Base-by-base conservation (phyloP, 2,888 invertebrate species). In the Hofmannophila pseudospretella region DNA sequence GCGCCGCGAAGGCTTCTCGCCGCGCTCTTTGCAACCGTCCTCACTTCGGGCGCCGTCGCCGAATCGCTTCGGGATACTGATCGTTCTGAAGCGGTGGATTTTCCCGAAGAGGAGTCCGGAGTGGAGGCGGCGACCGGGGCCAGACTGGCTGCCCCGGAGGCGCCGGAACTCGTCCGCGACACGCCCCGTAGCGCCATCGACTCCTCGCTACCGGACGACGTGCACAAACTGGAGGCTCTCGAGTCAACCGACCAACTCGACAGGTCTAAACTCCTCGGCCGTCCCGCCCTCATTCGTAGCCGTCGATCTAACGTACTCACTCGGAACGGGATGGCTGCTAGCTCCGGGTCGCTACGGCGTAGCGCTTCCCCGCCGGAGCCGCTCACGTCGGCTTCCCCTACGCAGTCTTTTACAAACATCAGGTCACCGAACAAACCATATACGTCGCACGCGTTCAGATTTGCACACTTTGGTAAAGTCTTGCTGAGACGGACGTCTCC, bases 171-270 rank as follows among this genome's bases (percentile, higher is more conserved):
- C 46, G 93, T 94, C 19, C 93, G 82, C 0, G 94, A 93, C 0
- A 94, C 89, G 37, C 91, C 92, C 1, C 93, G 89, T 9, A 93
- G 75, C 1, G 93, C 93, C 89, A 94, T 90, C 44, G 93, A 94
- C 58, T 95, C 95, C 60, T 95, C 95, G 45, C 94, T 94, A n/a
- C 95, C 94, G 0, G 95, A 94, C 0, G 94, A 95, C 0, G 94
- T 94, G 63, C 93, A 94, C 7, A 94, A 67, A 40, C 93, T 93
- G 11, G 94, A 94, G 0, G 94, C 93, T 44, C 94, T 90, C 0
- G 95, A 95, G 66, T 95, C 95, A 1, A 96, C 94, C 0, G 94
- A 95, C 95, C 95, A 95, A 70, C 94, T 95, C 2, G 95, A 94
- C 0, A 96, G 76, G 70, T 96, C 96, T 22, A 96, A 74, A 0